Conservation (phyloP, 2,888 invertebrate species). For the Cyclophora albipunctata region DNA sequence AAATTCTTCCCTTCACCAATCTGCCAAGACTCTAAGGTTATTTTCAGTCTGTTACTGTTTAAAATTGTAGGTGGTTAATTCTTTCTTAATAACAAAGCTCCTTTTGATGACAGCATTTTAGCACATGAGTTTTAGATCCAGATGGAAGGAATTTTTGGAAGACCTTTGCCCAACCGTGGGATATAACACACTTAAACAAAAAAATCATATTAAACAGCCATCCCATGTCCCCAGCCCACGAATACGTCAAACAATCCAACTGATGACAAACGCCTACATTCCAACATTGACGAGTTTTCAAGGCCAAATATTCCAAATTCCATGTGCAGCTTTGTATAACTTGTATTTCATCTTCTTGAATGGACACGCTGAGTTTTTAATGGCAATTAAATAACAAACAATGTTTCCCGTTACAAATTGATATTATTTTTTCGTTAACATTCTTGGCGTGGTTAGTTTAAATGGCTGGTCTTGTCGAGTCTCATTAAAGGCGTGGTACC, state of each 20-base stretch:
- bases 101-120: too few relatives aligned
- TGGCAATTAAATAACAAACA: slow-evolving; percentile 23
- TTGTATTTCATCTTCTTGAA: too few relatives aligned
- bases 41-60: too few relatives aligned
- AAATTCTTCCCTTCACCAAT: too few relatives aligned
- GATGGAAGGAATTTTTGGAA: too few relatives aligned
- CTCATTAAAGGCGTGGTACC: slow-evolving; percentile 12
- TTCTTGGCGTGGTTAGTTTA: slow-evolving; percentile 36
- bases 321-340: slow-evolving; percentile 2
- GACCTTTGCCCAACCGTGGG: slow-evolving; percentile 3
- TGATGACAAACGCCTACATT: background rate
- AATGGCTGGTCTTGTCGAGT: slow-evolving; percentile 35
- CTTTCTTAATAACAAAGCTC: too few relatives aligned
- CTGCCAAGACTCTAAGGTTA: too few relatives aligned
- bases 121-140: too few relatives aligned
- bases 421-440: slow-evolving; percentile 44
- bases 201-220: slow-evolving; percentile 25
- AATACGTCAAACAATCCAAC: background rate
- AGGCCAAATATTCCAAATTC: too few relatives aligned
- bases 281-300: background rate
- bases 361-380: slow-evolving; percentile 7
- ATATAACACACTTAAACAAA: slow-evolving; percentile 13
- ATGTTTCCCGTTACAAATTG: slow-evolving; percentile 38
- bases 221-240: background rate
- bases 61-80: too few relatives aligned